These are phyloP conservation scores for Amiota mariae DNA, from an alignment of 2,888 invertebrate genomes.

Conservation along the genomic window DNA sequence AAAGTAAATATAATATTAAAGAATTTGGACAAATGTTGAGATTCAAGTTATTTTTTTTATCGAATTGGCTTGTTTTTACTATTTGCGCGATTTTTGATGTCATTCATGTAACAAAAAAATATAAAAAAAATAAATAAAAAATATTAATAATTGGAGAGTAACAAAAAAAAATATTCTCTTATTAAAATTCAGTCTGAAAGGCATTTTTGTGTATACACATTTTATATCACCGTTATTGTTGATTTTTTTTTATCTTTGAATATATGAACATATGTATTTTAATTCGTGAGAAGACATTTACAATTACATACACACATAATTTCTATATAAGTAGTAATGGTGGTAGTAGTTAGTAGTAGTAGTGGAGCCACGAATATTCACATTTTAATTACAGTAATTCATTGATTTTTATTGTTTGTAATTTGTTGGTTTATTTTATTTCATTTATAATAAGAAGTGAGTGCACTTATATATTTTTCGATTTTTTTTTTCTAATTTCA, in stretches of 20 bases:
- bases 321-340: too few relatives aligned
- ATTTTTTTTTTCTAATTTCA: too few relatives aligned
- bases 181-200: constrained; percentile 67
- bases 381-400: too few relatives aligned
- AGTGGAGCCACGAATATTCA: too few relatives aligned
- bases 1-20: too few relatives aligned
- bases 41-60: neutral
- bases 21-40: neutral
- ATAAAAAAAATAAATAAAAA: too few relatives aligned
- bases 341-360: too few relatives aligned
- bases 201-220: constrained; percentile 66
- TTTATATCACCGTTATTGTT: constrained; percentile 60
- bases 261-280: constrained; percentile 4
- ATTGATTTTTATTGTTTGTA: too few relatives aligned
- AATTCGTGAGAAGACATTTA: constrained; percentile 44
- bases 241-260: neutral
- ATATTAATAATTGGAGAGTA: neutral
- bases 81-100: neutral
- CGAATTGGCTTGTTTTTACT: neutral
- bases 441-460: too few relatives aligned
- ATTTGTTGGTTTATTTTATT: constrained; percentile 13
- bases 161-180: constrained; percentile 46
- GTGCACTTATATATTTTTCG: constrained; percentile 42
- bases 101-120: neutral
- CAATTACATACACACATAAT: too few relatives aligned